Conservation (phyloP, 2,888 invertebrate genomes). For the Tholera decimalis region DNA sequence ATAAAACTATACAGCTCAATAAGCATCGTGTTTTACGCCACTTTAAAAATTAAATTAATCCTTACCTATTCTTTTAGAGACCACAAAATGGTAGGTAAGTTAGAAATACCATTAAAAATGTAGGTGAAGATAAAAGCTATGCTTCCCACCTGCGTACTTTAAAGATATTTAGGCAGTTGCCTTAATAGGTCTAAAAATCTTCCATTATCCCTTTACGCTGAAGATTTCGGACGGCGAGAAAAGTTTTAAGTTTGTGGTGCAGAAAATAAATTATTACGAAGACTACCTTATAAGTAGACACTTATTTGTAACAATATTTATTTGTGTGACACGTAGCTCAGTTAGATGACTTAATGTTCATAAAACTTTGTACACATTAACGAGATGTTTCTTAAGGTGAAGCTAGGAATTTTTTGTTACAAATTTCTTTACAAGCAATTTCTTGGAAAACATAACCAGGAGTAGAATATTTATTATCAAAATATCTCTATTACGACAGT, state of each 20-base stretch:
- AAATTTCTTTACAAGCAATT: background rate
- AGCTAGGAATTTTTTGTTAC: background rate
- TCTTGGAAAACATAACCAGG: background rate
- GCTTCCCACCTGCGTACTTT: constrained; percentile 51
- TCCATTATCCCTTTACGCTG: constrained; percentile 32
- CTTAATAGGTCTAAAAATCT: constrained; percentile 37
- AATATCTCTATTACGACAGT: too few species aligned
- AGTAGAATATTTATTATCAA: too few species aligned
- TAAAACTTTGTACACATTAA: background rate
- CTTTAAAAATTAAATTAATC: constrained; percentile 18
- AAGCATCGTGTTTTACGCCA: constrained; percentile 13
- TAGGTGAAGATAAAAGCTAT: constrained; percentile 42
- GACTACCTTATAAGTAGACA: constrained; percentile 11
- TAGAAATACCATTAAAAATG: constrained; percentile 36
- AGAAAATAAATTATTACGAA: constrained; percentile 17
- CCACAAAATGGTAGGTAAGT: constrained; percentile 22
- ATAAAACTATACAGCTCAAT: constrained; percentile 34
- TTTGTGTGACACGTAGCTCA: too few species aligned
- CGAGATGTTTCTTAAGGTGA: background rate
- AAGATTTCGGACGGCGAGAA: constrained; percentile 17
- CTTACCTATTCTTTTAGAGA: constrained; percentile 17
- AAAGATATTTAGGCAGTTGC: constrained; percentile 40
- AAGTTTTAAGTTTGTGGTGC: constrained; percentile 29
- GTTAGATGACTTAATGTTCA: background rate
- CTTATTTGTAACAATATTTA: too few species aligned